Evolutionary conservation across 2,113 vertebrate genomes (phyloP).

Genomic region (Setophaga coronata): DNA sequence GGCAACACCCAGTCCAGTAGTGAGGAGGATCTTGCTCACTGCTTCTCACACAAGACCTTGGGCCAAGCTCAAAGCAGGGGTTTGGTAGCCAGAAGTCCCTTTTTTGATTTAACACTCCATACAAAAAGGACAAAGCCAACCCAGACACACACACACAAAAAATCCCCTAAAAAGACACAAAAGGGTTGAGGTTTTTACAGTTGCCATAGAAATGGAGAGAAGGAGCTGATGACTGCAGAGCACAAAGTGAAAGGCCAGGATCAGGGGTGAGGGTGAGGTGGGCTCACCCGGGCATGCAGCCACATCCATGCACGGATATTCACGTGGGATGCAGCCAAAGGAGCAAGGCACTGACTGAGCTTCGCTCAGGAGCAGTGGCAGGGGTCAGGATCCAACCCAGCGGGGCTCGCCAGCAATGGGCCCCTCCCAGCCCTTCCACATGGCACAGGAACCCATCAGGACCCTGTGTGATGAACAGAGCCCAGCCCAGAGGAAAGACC

Average conservation of each 20-base stretch:
- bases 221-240: conserved; percentile 62
- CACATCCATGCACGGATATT: not conserved
- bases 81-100: not conserved
- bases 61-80: not conserved
- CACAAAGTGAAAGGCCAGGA: not conserved
- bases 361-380: accelerated
- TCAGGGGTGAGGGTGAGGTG: not conserved
- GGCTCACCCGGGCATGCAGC: accelerated
- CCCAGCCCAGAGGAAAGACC: not conserved
- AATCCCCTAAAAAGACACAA: not conserved
- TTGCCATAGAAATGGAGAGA: conserved; percentile 75
- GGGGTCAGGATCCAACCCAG: not conserved
- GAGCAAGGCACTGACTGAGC: not conserved
- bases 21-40: not conserved
- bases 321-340: not conserved
- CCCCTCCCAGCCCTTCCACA: not conserved
- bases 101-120: not conserved
- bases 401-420: not conserved
- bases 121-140: not conserved
- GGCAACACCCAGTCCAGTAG: not conserved
- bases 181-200: conserved; percentile 59
- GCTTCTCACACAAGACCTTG: accelerated
- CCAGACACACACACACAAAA: not conserved
- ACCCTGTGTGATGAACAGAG: not conserved
- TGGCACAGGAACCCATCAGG: not conserved